Evolutionary conservation across 2,113 vertebrate species (phyloP), one percentile per base, ranked within the genome.

Genomic region (Leptobrachium leishanense): DNA sequence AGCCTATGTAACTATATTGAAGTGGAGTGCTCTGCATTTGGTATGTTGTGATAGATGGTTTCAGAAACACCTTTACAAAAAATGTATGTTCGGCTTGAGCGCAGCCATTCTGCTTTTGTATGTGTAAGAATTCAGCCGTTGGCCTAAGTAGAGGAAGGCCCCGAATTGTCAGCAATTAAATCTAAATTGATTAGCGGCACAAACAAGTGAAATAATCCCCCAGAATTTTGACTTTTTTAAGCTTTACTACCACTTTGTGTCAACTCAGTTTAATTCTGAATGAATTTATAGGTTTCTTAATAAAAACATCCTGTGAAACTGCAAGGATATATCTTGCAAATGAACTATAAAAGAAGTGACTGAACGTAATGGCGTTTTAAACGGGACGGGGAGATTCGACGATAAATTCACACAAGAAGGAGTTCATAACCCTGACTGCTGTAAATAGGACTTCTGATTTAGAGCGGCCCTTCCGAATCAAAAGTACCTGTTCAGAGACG

Each of bases 371-470:
- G 54, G 42, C n/a, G 41, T 59, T 73, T 73, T 73, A 73, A 73
- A 62, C 9, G 43, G 72, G 39, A 31, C 31, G 13, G 4, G n/a
- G 72, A 50, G 55, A 43, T 20, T n/a, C 3, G 55, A 40, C 55
- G 46, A 43, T 73, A 73, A 73, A 73, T 62, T 43, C 66, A 13
- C 39, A 12, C n/a, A 5, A 31, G 40, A 68, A 43, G 8, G 5
- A 68, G 66, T 68, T 68, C 66, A 68, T 43, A 68, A 68, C 13
- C 66, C 40, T 41, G 66, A 68, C 40, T 68, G 66, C 9, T 13
- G 41, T 68, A 68, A 15, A 68, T 43, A 68, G 66, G 3, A 10
- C 15, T 43, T 43, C 66, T 43, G 55, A 59, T 59, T 59, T 59
- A 67, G 20, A 67, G 64, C 64, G 7, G 13, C 11, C 9, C 64